These are phyloP conservation scores for Sula dactylatra DNA, from an alignment of 2,113 vertebrate species.

Conservation along the genomic window DNA sequence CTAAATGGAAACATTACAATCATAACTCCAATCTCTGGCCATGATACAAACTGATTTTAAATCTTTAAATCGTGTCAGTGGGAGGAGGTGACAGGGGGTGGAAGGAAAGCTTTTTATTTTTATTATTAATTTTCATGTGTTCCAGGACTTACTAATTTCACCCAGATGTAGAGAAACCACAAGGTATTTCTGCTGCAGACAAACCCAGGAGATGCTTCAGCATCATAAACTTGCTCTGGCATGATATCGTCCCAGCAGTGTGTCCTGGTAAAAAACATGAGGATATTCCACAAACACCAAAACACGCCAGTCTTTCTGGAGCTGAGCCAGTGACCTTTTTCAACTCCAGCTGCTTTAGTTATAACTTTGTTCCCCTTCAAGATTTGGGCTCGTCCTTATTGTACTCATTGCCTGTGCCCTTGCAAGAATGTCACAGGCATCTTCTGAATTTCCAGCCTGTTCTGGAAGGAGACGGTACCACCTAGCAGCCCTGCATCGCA, in stretches of 20 bases:
- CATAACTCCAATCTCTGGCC: slow-evolving; percentile 6
- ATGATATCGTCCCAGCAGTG: background rate
- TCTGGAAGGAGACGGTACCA: background rate
- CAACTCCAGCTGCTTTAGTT: slow-evolving; percentile 7
- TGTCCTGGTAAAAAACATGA: background rate
- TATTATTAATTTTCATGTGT: slow-evolving; percentile 52
- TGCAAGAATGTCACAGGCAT: background rate
- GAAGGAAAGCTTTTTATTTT: slow-evolving; percentile 53
- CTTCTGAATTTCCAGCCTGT: background rate
- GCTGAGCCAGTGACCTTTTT: background rate
- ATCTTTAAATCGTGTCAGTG: slow-evolving; percentile 40
- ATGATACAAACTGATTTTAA: background rate
- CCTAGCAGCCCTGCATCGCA: background rate
- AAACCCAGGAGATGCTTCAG: background rate
- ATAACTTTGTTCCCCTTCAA: background rate
- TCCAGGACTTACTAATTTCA: slow-evolving; percentile 34
- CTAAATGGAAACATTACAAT: slow-evolving; percentile 43
- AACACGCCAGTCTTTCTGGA: background rate
- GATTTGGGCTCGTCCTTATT: background rate
- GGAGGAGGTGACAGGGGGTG: slow-evolving; percentile 5
- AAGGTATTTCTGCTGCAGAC: slow-evolving; percentile 39
- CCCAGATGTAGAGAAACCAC: slow-evolving; percentile 30
- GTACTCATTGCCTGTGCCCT: background rate
- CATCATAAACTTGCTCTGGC: slow-evolving; percentile 14
- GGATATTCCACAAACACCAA: slow-evolving; percentile 24